A percentile compares a stretch with the other conserved stretches of the same genome.
phyloP scores from a whole-genome alignment of 2,113 vertebrate genomes.

The Chloebia gouldiae region DNA sequence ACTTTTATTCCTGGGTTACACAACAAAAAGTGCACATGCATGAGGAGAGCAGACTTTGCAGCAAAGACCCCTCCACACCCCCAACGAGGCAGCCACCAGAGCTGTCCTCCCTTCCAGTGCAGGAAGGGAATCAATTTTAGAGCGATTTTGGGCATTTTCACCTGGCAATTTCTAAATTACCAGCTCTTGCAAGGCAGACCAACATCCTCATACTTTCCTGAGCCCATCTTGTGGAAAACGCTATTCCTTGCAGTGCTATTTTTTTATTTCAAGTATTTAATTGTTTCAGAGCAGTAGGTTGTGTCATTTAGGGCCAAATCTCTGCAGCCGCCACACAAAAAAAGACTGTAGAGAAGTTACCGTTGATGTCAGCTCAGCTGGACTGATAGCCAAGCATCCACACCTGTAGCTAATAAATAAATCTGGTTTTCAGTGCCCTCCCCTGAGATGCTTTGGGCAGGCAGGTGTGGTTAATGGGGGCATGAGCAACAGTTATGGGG shows the following conservation, averaged over 20 bases:
- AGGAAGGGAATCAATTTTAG: not conserved
- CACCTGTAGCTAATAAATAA: not conserved
- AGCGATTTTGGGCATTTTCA: not conserved
- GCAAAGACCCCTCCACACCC: not conserved
- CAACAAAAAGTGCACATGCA: not conserved
- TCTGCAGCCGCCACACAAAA: not conserved
- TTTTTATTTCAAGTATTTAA: not conserved
- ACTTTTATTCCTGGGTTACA: not conserved
- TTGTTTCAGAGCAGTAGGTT: not conserved
- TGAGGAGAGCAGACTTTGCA: not conserved
- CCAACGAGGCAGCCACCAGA: not conserved
- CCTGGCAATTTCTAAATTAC: not conserved
- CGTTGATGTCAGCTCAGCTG: not conserved
- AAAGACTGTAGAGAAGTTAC: not conserved
- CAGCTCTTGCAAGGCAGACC: fast-evolving
- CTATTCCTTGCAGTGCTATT: not conserved
- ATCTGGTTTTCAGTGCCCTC: not conserved
- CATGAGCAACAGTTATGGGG: not conserved
- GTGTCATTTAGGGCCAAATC: not conserved
- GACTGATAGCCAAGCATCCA: fast-evolving
- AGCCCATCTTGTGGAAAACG: not conserved
- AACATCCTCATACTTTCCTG: not conserved
- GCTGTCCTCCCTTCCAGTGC: not conserved
- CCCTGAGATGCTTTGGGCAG: not conserved
- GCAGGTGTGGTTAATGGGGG: too few species aligned